Percentiles rank a stretch among this genome's conserved stretches.
Evolutionary conservation across 2,797 vertebrate genomes (phyloP).

Genomic region (Mormyrus hasselquistii): DNA sequence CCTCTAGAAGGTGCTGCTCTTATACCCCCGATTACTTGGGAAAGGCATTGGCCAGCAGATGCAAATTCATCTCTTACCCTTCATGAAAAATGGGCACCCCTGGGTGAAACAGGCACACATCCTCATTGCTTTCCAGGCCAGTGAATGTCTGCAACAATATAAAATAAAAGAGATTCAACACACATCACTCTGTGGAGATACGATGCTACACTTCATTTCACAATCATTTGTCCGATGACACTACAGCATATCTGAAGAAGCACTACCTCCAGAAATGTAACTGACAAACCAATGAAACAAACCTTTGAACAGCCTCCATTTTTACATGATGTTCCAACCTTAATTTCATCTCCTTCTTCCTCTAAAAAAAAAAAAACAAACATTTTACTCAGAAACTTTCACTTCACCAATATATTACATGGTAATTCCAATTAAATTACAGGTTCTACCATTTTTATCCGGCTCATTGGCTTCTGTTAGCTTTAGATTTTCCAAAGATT

Average conservation of each 20-base stretch:
- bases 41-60: background rate
- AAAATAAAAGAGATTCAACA: background rate
- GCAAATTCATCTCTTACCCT: constrained; percentile 51
- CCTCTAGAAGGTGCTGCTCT: background rate
- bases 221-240: background rate
- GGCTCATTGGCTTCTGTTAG: constrained; percentile 64
- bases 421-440: background rate
- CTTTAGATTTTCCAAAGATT: constrained; percentile 90
- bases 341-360: constrained; percentile 82
- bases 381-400: background rate
- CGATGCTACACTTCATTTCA: background rate
- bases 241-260: background rate
- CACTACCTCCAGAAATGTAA: background rate
- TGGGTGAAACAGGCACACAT: constrained; percentile 78
- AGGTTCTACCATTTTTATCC: constrained; percentile 69
- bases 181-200: background rate
- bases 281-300: background rate
- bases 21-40: background rate
- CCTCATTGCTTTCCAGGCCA: constrained; percentile 72
- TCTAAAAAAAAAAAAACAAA: constrained; percentile 56
- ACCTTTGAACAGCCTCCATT: constrained; percentile 93
- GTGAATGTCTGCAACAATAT: constrained; percentile 49
- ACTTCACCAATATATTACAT: background rate
- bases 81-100: constrained; percentile 78
- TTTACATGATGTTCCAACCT: constrained; percentile 88